Evolutionary conservation across 2,888 invertebrate genomes (phyloP).

Genomic region (Eristalis intricaria): DNA sequence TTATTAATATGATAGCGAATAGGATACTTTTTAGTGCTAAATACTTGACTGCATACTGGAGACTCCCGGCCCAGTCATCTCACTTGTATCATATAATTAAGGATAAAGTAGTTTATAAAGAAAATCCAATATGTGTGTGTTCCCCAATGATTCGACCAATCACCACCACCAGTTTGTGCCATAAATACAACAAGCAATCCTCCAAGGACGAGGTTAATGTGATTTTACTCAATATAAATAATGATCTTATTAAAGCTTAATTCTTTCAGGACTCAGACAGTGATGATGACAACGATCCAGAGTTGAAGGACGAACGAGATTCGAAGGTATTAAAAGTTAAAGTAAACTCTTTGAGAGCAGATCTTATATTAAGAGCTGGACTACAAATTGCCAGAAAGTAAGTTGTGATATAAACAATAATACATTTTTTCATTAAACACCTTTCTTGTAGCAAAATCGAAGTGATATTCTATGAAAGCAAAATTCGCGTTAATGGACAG

Average conservation of each 20-base stretch:
- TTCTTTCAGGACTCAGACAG: slow-evolving; percentile 81
- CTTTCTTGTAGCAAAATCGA: slow-evolving; percentile 87
- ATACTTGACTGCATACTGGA: slow-evolving; percentile 19
- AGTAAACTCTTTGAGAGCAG: slow-evolving; percentile 87
- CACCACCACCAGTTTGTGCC: slow-evolving; percentile 11
- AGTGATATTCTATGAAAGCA: slow-evolving; percentile 89
- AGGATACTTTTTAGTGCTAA: slow-evolving; percentile 28
- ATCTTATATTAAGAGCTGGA: slow-evolving; percentile 87
- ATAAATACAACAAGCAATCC: slow-evolving; percentile 54
- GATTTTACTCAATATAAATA: neutral
- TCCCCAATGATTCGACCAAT: slow-evolving; percentile 14
- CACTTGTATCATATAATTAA: neutral
- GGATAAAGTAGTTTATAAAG: neutral
- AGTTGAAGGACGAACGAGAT: slow-evolving; percentile 83
- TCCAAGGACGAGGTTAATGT: slow-evolving; percentile 42
- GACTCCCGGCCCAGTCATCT: neutral
- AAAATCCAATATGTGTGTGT: neutral
- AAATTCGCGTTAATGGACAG: slow-evolving; percentile 89
- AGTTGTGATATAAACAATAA: slow-evolving; percentile 74
- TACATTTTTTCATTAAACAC: neutral
- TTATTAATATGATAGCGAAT: slow-evolving; percentile 37
- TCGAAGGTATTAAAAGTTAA: slow-evolving; percentile 86
- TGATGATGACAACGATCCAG: slow-evolving; percentile 82
- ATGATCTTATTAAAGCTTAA: neutral
- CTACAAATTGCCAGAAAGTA: slow-evolving; percentile 88